Evolutionary conservation across 2,888 invertebrate genomes (phyloP).

Genomic region (Agrochola macilenta): DNA sequence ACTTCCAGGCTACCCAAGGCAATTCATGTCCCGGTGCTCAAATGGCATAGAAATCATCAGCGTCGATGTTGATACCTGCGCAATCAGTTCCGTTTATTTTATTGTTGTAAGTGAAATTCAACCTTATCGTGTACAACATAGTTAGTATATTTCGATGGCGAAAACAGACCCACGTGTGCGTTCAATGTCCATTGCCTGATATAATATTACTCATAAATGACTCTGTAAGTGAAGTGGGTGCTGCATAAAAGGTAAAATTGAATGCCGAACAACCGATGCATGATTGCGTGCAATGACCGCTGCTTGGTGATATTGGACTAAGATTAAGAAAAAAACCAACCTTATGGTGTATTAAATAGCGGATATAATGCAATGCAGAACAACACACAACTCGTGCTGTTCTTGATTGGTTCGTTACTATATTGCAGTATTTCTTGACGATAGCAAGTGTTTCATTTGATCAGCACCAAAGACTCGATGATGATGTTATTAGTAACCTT

Average conservation of each 20-base stretch:
- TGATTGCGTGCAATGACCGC: conserved; percentile 23
- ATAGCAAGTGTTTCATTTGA: background rate
- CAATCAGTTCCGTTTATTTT: too few species aligned
- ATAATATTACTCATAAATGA: background rate
- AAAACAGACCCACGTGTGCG: conserved; percentile 20
- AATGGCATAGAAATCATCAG: too few species aligned
- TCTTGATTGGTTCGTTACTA: background rate
- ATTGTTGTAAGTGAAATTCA: background rate
- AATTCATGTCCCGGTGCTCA: too few species aligned
- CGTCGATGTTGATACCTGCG: too few species aligned
- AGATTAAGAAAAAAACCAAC: conserved; percentile 1
- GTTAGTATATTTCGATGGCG: background rate
- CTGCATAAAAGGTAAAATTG: background rate
- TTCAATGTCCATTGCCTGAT: conserved; percentile 19
- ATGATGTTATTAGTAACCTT: too few species aligned
- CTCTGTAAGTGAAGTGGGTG: background rate
- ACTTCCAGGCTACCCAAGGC: too few species aligned
- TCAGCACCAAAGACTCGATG: background rate
- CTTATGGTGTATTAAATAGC: background rate
- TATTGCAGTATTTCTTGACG: background rate
- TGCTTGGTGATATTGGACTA: background rate
- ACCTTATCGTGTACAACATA: background rate
- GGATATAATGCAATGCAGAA: background rate
- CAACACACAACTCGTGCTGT: background rate
- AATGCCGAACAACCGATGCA: background rate